phyloP scores from a whole-genome alignment of 2,888 invertebrate species.

The Oegoconia quadripuncta region DNA sequence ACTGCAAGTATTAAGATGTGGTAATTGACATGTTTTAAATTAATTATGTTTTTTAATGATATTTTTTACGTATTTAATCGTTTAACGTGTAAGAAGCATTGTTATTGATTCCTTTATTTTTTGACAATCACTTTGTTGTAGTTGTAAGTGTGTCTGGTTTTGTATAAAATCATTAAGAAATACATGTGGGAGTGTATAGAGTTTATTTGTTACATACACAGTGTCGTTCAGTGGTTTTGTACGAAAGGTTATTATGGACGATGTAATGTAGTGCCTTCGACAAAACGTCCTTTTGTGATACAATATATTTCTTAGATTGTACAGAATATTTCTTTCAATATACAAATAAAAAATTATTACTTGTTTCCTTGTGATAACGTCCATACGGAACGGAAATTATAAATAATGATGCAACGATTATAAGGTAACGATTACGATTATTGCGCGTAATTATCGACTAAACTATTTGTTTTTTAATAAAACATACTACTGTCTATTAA shows the following conservation, averaged over 20 bases:
- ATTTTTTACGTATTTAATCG: conserved; percentile 67
- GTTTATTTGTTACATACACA: conserved; percentile 8
- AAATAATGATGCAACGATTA: too few species aligned
- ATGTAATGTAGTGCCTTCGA: conserved; percentile 64
- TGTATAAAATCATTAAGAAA: conserved; percentile 10
- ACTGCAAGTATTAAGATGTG: conserved; percentile 64
- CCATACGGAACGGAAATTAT: too few species aligned
- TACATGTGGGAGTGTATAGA: conserved; percentile 16
- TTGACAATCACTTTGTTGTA: conserved; percentile 66
- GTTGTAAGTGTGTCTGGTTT: conserved; percentile 26
- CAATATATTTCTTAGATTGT: conserved; percentile 70
- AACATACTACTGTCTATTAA: too few species aligned
- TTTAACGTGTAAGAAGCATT: conserved; percentile 39
- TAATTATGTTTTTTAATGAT: conserved; percentile 40
- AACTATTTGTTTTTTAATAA: too few species aligned
- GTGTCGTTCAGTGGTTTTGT: conserved; percentile 15
- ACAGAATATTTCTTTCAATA: conserved; percentile 75
- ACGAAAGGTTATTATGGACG: conserved; percentile 15
- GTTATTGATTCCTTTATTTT: conserved; percentile 70
- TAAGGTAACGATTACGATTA: too few species aligned
- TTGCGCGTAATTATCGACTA: too few species aligned
- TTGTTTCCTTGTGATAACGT: conserved; percentile 27
- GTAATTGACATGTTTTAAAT: conserved; percentile 55
- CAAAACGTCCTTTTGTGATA: conserved; percentile 75
- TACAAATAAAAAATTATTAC: conserved; percentile 47